Percentiles rank a stretch among this genome's conserved stretches.
These are phyloP conservation scores for Hippocampus kuda DNA, from an alignment of 2,797 vertebrate species.

Conservation along the genomic window DNA sequence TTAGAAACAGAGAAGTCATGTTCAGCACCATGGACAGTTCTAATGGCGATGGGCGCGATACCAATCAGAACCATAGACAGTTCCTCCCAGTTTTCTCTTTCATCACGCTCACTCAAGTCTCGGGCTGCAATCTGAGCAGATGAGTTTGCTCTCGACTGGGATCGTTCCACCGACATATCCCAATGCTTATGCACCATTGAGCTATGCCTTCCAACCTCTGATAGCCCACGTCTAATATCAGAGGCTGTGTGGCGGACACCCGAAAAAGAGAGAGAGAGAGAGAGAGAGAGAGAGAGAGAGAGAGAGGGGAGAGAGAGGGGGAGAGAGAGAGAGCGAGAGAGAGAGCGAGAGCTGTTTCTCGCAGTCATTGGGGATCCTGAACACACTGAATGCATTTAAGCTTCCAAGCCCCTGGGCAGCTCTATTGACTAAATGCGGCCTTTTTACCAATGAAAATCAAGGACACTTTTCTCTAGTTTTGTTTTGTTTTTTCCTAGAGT, in stretches of 20 bases:
- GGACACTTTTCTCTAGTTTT: background rate
- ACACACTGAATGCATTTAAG: background rate
- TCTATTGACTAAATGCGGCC: background rate
- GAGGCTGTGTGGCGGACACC: too few relatives aligned
- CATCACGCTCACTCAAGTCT: background rate
- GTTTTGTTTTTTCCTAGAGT: background rate
- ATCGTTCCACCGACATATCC: too few relatives aligned
- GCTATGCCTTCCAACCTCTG: too few relatives aligned
- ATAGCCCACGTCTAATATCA: too few relatives aligned
- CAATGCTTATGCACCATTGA: too few relatives aligned
- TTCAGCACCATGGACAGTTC: background rate
- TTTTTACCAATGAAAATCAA: background rate
- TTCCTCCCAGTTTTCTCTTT: constrained; percentile 12
- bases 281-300: background rate
- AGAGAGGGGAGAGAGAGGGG: background rate
- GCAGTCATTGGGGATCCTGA: background rate
- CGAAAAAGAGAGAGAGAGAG: background rate
- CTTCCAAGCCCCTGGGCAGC: background rate
- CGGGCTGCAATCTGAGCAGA: background rate
- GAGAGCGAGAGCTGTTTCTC: background rate
- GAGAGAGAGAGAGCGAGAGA: background rate
- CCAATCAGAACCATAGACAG: constrained; percentile 52
- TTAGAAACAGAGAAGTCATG: too few relatives aligned
- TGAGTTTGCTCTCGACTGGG: too few relatives aligned
- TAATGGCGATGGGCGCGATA: background rate